Evolutionary conservation across 2,113 vertebrate genomes (phyloP), one percentile per base, ranked within the genome.

Genomic region (Motacilla tschutschensis): DNA sequence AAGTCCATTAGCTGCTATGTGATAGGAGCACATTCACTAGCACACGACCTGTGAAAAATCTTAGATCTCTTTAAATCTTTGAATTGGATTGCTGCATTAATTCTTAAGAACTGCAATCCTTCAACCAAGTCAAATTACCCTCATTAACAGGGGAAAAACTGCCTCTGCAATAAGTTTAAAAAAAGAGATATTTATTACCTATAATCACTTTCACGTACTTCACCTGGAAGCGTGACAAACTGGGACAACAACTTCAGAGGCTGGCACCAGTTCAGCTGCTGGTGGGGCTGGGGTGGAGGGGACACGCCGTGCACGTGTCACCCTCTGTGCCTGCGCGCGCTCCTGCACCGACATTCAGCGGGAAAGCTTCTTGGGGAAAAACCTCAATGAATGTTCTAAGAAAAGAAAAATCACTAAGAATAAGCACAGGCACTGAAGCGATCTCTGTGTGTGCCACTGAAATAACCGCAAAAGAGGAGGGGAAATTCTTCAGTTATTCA

Each of bases 71-170:
- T 99, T 99, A 98, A 98, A 98, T 99, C 98, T 98, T 95, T 98
- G 97, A 99, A 98, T 97, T 97, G 97, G 97, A 97, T 98, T 99
- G 99, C 98, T 94, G 98, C 98, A 99, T 99, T 99, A 99, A 99
- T 99, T 99, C 98, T 98, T 97, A 97, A 98, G 98, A 98, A 98
- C 98, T 97, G 98, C 98, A 98, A 99, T 99, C 98, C 98, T 98
- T 99, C 98, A 98, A 99, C 98, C 99, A 99, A 98, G 98, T 98
- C 98, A 99, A 99, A 99, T 99, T 99, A 98, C 98, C 98, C 98
- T 99, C 99, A 99, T 99, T 99, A 99, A 99, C 98, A 97, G 98
- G 96, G 97, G 98, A 97, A 98, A 99, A 98, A 98, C 98, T 98
- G 98, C 98, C 98, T 99, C 98, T 97, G 98, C 98, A 99, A 99